Base-by-base conservation (phyloP, 2,888 invertebrate genomes). In the Eilema depressum region DNA sequence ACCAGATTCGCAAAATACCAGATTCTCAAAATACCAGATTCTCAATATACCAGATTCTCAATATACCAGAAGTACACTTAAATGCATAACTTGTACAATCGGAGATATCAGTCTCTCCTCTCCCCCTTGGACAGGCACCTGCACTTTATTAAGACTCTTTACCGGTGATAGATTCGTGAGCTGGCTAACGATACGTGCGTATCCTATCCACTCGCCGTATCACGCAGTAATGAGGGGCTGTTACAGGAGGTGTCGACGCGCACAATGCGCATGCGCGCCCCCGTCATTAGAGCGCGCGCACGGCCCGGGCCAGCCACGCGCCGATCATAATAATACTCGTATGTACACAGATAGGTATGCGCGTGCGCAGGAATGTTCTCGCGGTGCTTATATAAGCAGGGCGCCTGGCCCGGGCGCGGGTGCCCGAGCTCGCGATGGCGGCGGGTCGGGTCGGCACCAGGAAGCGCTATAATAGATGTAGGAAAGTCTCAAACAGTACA, bases 401-500 rank as follows among this genome's bases (percentile, higher is more conserved):
- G 53, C 23, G 56, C 28, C 20, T 2, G 14, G 4, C 1, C 61
- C 20, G 61, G 61, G 61, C 2, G 1, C 20, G 53, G 41, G 26
- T 23, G 20, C 37, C 10, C 25, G 20, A 3, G 47, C 4, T 20
- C 47, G 56, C 23, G 30, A 28, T 33, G 8, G 33, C 23, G 17
- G 5, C 30, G 12, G 23, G 41, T n/a, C 28, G 41, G 37, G 10
- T 8, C 26, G 12, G 63, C 7, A 65, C 56, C 33, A 65, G 69
- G 69, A 65, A 69, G 41, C 30, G 56, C 26, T 7, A n/a, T 57
- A 66, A 57, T 57, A 53, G 56, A 61, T 20, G 64, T 25, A 69
- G 60, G 63, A 66, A 68, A 47, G 73, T 67, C 66, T 81, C 66
- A 23, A 87, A 85, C 86, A 86, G 80, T 78, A 81, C 82, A 75